Evolutionary conservation across 2,888 invertebrate species (phyloP).

Genomic region (Watsonalla cultraria): DNA sequence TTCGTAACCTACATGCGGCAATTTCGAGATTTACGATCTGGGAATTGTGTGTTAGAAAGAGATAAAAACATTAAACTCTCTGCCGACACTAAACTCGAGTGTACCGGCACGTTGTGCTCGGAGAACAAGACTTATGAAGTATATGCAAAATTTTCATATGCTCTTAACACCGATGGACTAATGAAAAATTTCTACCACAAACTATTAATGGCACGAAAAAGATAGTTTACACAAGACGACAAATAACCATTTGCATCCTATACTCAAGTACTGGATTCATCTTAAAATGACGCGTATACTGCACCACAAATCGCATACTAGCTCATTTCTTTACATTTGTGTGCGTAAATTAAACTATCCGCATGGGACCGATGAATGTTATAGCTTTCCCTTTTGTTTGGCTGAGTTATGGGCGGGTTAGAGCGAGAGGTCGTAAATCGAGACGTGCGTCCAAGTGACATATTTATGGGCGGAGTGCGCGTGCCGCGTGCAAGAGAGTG

Average conservation of each 20-base stretch:
- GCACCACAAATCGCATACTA: conserved; percentile 62
- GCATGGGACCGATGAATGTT: conserved; percentile 76
- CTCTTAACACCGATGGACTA: neutral
- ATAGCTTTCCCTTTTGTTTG: conserved; percentile 79
- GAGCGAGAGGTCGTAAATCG: conserved; percentile 78
- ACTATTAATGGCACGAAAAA: neutral
- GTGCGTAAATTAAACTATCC: conserved; percentile 78
- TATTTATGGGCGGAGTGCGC: conserved; percentile 77
- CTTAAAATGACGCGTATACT: conserved; percentile 40
- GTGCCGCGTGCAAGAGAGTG: conserved; percentile 56
- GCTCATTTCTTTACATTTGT: conserved; percentile 67
- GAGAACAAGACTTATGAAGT: conserved; percentile 61
- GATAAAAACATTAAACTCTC: conserved; percentile 74
- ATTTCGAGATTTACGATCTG: conserved; percentile 80
- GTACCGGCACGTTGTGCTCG: conserved; percentile 56
- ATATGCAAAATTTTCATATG: conserved; percentile 39
- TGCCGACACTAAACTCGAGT: conserved; percentile 64
- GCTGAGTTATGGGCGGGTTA: conserved; percentile 73
- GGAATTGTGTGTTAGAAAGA: conserved; percentile 78
- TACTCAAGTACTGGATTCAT: conserved; percentile 20
- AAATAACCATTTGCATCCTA: neutral
- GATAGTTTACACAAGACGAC: neutral
- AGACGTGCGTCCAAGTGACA: conserved; percentile 68
- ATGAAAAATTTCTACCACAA: neutral
- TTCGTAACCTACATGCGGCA: conserved; percentile 80